phyloP scores from a whole-genome alignment of 23 tunicate species.

The Diplosoma virens region DNA sequence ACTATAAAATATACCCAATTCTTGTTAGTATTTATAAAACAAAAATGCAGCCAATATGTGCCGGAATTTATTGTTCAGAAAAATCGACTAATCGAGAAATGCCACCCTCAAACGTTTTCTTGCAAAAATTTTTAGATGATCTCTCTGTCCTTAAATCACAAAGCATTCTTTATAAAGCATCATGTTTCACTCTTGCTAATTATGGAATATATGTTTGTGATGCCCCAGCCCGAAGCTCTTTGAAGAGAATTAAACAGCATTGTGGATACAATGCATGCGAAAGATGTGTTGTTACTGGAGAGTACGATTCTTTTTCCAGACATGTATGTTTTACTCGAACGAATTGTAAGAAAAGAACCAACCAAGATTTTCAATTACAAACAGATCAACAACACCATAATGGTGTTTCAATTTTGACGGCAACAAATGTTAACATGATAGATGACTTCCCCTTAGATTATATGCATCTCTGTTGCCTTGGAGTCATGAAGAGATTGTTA shows the following conservation, averaged over 20 bases:
- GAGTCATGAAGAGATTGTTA: slow-evolving; percentile 41
- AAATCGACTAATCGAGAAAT: slow-evolving; percentile 30
- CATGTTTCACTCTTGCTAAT: background rate
- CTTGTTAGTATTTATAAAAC: slow-evolving; percentile 26
- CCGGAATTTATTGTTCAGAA: slow-evolving; percentile 38
- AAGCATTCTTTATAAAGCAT: background rate
- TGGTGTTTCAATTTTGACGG: slow-evolving; percentile 28
- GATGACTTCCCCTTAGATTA: slow-evolving; percentile 35
- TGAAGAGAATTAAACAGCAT: slow-evolving; percentile 37
- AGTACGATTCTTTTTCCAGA: background rate
- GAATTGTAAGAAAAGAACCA: slow-evolving; percentile 5
- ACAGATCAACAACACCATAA: slow-evolving; percentile 29
- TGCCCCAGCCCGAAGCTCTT: slow-evolving; percentile 40
- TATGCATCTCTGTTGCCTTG: slow-evolving; percentile 57
- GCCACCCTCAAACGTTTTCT: slow-evolving; percentile 31
- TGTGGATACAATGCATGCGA: slow-evolving; percentile 46
- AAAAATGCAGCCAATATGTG: slow-evolving; percentile 54
- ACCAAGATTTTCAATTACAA: slow-evolving; percentile 22
- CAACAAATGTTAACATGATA: slow-evolving; percentile 34
- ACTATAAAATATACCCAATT: slow-evolving; percentile 48
- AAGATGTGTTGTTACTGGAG: slow-evolving; percentile 37
- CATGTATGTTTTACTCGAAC: slow-evolving; percentile 18
- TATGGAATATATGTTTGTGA: slow-evolving; percentile 36
- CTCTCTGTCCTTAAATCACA: background rate
- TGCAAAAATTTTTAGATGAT: slow-evolving; percentile 37